Base-by-base conservation (phyloP, 30 jellyfish, hydroid and myxozoan genomes). In the Chrysaora quinquecirrha region DNA sequence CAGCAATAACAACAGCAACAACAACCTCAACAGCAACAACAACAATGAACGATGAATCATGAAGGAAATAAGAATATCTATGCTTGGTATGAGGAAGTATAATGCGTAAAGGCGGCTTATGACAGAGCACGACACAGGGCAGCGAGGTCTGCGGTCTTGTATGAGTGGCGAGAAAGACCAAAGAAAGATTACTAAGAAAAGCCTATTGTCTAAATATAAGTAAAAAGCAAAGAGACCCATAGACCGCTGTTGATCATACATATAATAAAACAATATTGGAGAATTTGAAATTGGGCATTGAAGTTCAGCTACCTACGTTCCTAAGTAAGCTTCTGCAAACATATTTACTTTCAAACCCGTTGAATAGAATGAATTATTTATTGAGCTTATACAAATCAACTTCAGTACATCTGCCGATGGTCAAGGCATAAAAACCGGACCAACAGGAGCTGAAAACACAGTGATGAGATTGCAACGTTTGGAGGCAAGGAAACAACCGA, bases 341-440 rank as follows among this genome's bases (percentile, higher is more conserved):
- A 52, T 52, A 20, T 52, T 52, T 16, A 52, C 29, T 52, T 52
- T 52, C 68, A 10, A 20, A 52, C 29, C 68, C 12, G 68, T 10
- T 38, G 68, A 20, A 52, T 52, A 52, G 68, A 20, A 52, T 52
- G 68, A 52, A 52, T 52, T 52, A 52, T 52, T 52, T 52, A 52
- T 52, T 9, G 68, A 52, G 54, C 14, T 38, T 38, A 6, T 38
- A 14, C 14, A 38, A 38, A 38, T 38, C 54, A 38, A 38, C 11
- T 3, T 3, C 54, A n/a, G 54, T 38, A 6, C 54, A 38, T 38
- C 54, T 38, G 54, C 54, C 54, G 54, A 38, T 38, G 54, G 54
- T 38, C 54, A 38, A 6, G 54, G 6, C 14, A 14, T 38, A 38
- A 38, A 38, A 38, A 38, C 6, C 14, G 14, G 54, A 38, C 54